Evolutionary conservation across 2,113 vertebrate species (phyloP).

Genomic region (Psophia crepitans): DNA sequence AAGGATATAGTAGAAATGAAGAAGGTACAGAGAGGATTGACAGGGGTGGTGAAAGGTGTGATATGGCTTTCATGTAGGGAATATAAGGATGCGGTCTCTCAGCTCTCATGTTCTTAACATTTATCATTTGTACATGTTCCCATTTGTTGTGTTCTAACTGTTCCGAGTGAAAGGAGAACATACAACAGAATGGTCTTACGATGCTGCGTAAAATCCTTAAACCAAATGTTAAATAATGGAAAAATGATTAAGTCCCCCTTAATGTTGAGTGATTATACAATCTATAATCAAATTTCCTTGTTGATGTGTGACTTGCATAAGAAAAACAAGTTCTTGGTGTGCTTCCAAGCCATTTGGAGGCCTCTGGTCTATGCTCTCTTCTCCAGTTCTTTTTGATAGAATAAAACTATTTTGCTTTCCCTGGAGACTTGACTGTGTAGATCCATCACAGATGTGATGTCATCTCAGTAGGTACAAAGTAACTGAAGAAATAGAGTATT

Average conservation of each 20-base stretch:
- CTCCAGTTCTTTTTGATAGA: conserved; percentile 12
- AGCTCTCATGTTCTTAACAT: not conserved
- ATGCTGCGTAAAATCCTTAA: conserved; percentile 6
- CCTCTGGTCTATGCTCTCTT: not conserved
- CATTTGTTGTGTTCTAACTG: not conserved
- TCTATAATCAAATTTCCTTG: not conserved
- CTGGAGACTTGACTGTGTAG: not conserved
- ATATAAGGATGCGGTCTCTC: not conserved
- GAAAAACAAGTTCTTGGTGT: conserved; percentile 38
- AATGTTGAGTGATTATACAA: not conserved
- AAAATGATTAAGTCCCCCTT: not conserved
- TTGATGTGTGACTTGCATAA: not conserved
- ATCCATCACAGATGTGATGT: not conserved
- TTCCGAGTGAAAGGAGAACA: conserved; percentile 13
- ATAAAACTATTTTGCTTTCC: conserved; percentile 1
- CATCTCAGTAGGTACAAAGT: conserved; percentile 11
- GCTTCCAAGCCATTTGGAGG: conserved; percentile 32
- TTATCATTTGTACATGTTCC: not conserved
- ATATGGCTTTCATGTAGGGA: not conserved
- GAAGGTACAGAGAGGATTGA: not conserved
- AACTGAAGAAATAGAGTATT: not conserved
- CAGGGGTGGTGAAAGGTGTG: not conserved
- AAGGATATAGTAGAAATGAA: not conserved
- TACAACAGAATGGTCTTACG: not conserved
- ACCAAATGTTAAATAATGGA: conserved; percentile 23